Evolutionary conservation across 1,140 invertebrate species (phyloP), one percentile per base, ranked within the genome.

Genomic region (Pectinophora gossypiella): DNA sequence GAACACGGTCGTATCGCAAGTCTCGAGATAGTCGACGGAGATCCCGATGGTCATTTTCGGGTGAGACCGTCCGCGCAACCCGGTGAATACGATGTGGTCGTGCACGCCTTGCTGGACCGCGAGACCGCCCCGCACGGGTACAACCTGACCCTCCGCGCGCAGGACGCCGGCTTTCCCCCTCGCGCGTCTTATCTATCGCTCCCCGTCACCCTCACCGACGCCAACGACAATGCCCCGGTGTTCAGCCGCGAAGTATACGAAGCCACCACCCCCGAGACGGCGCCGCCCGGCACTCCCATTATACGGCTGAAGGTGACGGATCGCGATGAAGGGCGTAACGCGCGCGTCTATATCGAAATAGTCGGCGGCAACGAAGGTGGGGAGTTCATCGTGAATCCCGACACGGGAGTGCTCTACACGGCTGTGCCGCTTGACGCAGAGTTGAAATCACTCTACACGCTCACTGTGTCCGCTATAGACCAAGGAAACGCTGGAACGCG

Each of bases 381-480:
- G 0, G 95, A 97, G 65, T 99, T 99, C 76, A 87, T 91, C 27
- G 92, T 99, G 7, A 95, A 97, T 78, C 92, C 95, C 0, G 92
- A 94, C 59, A 96, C 96, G 0, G 97, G 97, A 0, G 94, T 98
- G 89, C 78, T 99, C 0, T 97, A 96, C 66, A 97, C 96, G 0
- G 92, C 94, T 19, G 92, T 94, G 9, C 82, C 85, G 32, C 87
- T 99, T 1, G 98, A 99, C 73, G 95, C 95, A 0, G 98, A 99
- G 89, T 90, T 82, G 5, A 95, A 95, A 78, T 92, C 95, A 0
- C 92, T 95, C 61, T 99, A 99, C 76, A 95, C 95, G 1, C 83
- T 99, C 4, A 97, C 96, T 0, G 95, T 99, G 0, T 95, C 95
- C 1, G 97, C 96, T 1, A 92, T 96, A 10, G 96, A 98, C 76